Conservation (phyloP, 2,113 vertebrate genomes). For the Colossoma macropomum region DNA sequence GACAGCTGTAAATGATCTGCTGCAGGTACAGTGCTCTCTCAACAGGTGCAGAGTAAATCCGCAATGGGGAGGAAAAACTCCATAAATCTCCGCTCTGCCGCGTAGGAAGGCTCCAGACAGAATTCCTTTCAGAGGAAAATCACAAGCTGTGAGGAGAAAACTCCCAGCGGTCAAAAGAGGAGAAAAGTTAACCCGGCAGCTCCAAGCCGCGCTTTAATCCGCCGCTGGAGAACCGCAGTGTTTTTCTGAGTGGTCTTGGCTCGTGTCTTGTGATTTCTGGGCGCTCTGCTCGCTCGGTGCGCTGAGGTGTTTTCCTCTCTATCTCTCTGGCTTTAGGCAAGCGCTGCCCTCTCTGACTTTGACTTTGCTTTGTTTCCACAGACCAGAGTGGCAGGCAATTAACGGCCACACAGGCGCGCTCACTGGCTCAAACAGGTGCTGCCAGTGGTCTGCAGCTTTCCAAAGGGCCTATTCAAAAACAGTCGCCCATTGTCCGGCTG, state of each 20-base stretch:
- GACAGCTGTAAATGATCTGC: not conserved
- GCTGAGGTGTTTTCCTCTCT: not conserved
- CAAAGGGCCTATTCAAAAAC: conserved; percentile 15
- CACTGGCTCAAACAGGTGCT: conserved; percentile 6
- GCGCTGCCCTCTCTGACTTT: conserved; percentile 61
- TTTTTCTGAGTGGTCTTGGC: not conserved
- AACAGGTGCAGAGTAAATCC: not conserved
- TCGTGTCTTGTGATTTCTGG: not conserved
- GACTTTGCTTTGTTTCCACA: conserved; percentile 62
- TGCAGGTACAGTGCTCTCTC: not conserved
- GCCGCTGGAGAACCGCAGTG: not conserved
- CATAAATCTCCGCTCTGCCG: not conserved
- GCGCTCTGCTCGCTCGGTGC: not conserved
- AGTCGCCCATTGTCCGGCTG: conserved; percentile 8
- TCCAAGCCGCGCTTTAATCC: not conserved
- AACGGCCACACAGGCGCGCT: conserved; percentile 38
- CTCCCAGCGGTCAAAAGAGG: not conserved
- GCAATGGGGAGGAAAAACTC: not conserved
- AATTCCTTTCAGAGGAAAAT: conserved; percentile 16
- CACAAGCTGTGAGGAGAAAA: not conserved
- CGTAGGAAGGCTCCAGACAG: not conserved
- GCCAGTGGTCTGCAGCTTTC: conserved; percentile 12
- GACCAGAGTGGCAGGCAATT: conserved; percentile 56
- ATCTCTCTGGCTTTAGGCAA: not conserved
- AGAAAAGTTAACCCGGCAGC: not conserved